Conservation (phyloP, 2,113 vertebrate species). For the Notothenia rossii region DNA sequence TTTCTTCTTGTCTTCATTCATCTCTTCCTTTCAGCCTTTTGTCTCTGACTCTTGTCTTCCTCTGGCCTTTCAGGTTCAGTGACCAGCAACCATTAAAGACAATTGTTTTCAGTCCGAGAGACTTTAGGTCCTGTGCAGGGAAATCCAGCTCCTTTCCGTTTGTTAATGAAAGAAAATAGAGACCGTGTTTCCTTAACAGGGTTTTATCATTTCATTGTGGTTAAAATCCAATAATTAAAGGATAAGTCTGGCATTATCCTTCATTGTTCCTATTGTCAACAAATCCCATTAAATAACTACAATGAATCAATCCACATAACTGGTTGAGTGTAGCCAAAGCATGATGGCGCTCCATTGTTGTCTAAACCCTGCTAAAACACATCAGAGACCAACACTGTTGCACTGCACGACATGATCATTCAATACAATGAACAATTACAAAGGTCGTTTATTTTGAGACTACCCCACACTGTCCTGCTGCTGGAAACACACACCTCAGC, state of each 20-base stretch:
- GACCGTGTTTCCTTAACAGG: not conserved
- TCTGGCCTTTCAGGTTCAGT: conserved; percentile 74
- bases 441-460: conserved; percentile 2
- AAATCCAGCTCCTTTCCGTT: conserved; percentile 41
- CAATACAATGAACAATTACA: not conserved
- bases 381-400: not conserved
- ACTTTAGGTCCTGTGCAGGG: conserved; percentile 35
- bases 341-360: not conserved
- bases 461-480: not conserved
- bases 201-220: not conserved
- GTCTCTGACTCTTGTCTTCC: conserved; percentile 60
- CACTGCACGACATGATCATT: not conserved
- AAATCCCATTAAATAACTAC: not conserved
- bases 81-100: conserved; percentile 56
- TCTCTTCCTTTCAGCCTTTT: conserved; percentile 55
- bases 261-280: not conserved
- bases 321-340: no score
- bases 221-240: not conserved
- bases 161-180: conserved; percentile 20
- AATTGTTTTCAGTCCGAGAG: conserved; percentile 52
- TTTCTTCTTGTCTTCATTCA: conserved; percentile 36
- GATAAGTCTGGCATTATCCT: not conserved
- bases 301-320: not conserved
- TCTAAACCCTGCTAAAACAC: not conserved
- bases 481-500: not conserved